Evolutionary conservation across 2,888 invertebrate species (phyloP), one percentile per base, ranked within the genome.

Genomic region (Archaeoteleia sp.): DNA sequence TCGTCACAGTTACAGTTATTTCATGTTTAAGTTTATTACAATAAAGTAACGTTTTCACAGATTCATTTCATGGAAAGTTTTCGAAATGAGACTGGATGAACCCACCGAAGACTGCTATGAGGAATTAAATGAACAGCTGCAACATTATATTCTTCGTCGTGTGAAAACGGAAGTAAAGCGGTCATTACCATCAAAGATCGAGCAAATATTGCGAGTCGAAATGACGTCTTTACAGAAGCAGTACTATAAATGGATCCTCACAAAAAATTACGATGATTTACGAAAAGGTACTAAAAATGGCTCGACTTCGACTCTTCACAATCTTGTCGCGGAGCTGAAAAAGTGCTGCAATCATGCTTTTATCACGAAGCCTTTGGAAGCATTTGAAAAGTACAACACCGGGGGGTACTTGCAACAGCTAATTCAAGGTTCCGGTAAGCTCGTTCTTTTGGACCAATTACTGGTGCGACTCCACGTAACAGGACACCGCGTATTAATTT

Each of bases 161-260:
- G 97, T 99, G 32, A 99, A 99, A 83, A 98, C 98, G 86, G 99
- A 99, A 84, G 99, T 99, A 0, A 98, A 99, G 84, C 98, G 98
- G 86, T 98, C 97, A 10, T 87, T 99, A 73, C 98, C 98, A n/a
- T 95, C 98, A 2, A 99, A 98, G 88, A 88, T 97, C n/a, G 99
- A 99, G 87, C 98, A 98, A 88, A 99, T 99, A 83, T 88, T 99
- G 51, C 90, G 99, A 34, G 98, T 99, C 1, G 98, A 98, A 88
- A 98, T 99, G 98, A 96, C 98, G 0, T 91, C 95, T 0, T 89
- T 95, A 75, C 99, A 99, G 86, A 98, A 96, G 86, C 97, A 98
- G 87, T 98, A 96, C 87, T 99, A 99, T 86, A 97, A 97, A 86
- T 98, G 97, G 96, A 98, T 99, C 79, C 88, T 99, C 54, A 98